Evolutionary conservation across 2,888 invertebrate species (phyloP).

Genomic region (Aporophyla nigra): DNA sequence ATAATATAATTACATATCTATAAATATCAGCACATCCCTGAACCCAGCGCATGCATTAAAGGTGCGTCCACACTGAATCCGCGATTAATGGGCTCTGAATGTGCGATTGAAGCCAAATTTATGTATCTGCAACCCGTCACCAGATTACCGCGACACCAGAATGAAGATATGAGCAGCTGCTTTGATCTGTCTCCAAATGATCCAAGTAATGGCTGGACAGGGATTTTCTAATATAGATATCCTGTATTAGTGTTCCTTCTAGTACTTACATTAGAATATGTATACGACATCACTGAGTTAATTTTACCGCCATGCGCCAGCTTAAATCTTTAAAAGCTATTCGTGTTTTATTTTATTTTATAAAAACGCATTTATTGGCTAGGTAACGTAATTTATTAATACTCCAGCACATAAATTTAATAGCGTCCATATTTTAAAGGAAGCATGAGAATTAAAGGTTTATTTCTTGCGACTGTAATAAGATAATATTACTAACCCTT

Average conservation of each 20-base stretch:
- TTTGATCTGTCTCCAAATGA: slow-evolving; percentile 75
- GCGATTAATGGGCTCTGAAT: slow-evolving; percentile 87
- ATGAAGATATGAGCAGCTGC: slow-evolving; percentile 80
- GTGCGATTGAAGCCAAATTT: slow-evolving; percentile 89
- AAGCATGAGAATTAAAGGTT: slow-evolving; percentile 85
- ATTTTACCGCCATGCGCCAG: slow-evolving; percentile 40
- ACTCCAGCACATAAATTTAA: slow-evolving; percentile 39
- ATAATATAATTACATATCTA: not conserved
- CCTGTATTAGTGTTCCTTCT: slow-evolving; percentile 57
- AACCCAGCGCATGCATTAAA: slow-evolving; percentile 81
- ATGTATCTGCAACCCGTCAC: slow-evolving; percentile 85
- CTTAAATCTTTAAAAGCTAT: slow-evolving; percentile 23
- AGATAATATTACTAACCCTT: slow-evolving; percentile 91
- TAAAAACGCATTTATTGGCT: slow-evolving; percentile 5
- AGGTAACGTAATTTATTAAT: slow-evolving; percentile 4
- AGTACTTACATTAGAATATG: slow-evolving; percentile 31
- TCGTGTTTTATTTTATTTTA: not conserved
- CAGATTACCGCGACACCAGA: slow-evolving; percentile 81
- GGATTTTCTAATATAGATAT: slow-evolving; percentile 69
- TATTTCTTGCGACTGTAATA: slow-evolving; percentile 89
- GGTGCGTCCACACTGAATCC: slow-evolving; percentile 86
- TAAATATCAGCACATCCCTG: slow-evolving; percentile 74
- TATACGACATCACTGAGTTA: slow-evolving; percentile 13
- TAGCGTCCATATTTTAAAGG: slow-evolving; percentile 80
- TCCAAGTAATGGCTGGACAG: slow-evolving; percentile 56